Base-by-base conservation (phyloP, 2,113 vertebrate genomes). In the Bungarus multicinctus region DNA sequence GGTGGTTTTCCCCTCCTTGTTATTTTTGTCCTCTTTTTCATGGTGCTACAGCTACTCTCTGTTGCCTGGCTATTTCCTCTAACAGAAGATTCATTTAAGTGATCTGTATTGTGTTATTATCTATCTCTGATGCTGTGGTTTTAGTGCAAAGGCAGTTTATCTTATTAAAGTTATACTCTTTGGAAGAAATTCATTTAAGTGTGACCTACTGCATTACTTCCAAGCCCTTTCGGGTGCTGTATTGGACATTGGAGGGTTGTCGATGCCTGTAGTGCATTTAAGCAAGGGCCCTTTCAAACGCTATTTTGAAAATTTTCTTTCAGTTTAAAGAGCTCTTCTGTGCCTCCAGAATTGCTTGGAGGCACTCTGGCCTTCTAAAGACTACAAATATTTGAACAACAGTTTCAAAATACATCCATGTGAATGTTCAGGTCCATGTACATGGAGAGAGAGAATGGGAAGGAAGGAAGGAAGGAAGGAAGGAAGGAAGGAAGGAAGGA, bases 241-340 rank as follows among this genome's bases (percentile, higher is more conserved):
- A 97, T 97, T 96, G 95, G 96, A 94, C 94, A 94, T 95, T 85
- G 93, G 94, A 96, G 96, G 96, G 94, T 97, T 97, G 96, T 97
- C 97, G 96, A 97, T 97, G 93, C 95, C 97, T 97, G 95, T 97
- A 96, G 97, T 97, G 97, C 97, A 95, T 97, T 97, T 97, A 97
- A 97, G 96, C 95, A 96, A 93, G 92, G 93, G 93, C 50, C 96
- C 96, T 97, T 96, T 96, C 97, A 95, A 95, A 93, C 87, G 92
- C 27, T 94, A 96, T 95, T 94, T 93, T 81, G 87, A 95, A 96
- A 95, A 97, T 97, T 97, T 96, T 95, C 96, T 95, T 92, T 96
- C 96, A 97, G 93, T 94, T 96, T 96, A 95, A 96, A 97, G 94
- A 95, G 90, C 94, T 93, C 94, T 96, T 97, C 94, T 96, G 30